These are phyloP conservation scores for Cheilosia grossa DNA, from an alignment of 2,888 invertebrate genomes.

Conservation along the genomic window DNA sequence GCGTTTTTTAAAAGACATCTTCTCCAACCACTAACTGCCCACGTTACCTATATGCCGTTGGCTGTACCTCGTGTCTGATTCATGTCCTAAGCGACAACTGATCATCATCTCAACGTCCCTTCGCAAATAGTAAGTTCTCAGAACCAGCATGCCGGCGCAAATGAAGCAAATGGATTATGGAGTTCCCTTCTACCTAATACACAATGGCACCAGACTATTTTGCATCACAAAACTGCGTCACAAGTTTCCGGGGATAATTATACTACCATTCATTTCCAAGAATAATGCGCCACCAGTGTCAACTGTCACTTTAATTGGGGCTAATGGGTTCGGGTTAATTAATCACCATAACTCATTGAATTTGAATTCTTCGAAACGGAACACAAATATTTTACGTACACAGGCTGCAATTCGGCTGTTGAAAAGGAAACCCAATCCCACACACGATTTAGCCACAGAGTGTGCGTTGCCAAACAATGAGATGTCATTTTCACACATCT, in stretches of 20 bases:
- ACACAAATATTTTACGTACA: background rate
- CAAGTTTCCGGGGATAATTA: background rate
- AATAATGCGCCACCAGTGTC: conserved; percentile 25
- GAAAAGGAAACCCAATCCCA: conserved; percentile 40
- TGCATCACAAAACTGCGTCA: background rate
- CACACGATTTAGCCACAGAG: conserved; percentile 17
- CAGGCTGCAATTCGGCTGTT: background rate
- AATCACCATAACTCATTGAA: conserved; percentile 6
- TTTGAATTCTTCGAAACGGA: conserved; percentile 12
- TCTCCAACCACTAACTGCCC: too few relatives aligned
- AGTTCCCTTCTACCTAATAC: too few relatives aligned
- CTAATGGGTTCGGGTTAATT: conserved; percentile 44
- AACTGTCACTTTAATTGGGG: conserved; percentile 42
- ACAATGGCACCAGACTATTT: background rate
- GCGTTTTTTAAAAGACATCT: too few relatives aligned
- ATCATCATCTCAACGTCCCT: too few relatives aligned
- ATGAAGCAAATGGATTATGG: too few relatives aligned
- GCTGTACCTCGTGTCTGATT: too few relatives aligned
- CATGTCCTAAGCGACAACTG: too few relatives aligned
- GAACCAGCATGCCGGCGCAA: too few relatives aligned
- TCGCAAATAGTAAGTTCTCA: too few relatives aligned
- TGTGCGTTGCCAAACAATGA: conserved; percentile 45
- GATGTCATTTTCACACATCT: conserved; percentile 52
- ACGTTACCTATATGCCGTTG: too few relatives aligned
- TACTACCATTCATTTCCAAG: conserved; percentile 9